Conservation (phyloP, 2,797 vertebrate genomes). For the Euphonia xanthogaster region DNA sequence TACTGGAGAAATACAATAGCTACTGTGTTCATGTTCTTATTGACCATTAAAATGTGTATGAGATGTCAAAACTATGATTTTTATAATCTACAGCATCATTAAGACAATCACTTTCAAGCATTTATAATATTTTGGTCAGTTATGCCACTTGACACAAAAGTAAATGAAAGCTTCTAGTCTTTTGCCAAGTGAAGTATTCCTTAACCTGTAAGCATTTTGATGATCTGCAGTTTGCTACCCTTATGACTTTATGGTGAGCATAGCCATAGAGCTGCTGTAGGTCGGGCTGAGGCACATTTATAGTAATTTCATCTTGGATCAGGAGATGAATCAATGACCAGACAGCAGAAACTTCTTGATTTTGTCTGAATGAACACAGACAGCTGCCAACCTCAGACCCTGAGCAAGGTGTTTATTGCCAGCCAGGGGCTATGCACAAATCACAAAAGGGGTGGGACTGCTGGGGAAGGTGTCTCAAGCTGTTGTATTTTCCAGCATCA, state of each 20-base stretch:
- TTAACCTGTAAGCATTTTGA: neutral
- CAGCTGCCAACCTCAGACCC: neutral
- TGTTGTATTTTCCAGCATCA: neutral
- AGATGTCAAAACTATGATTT: neutral
- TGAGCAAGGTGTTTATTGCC: neutral
- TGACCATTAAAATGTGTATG: neutral
- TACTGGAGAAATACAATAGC: neutral
- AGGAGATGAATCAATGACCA: neutral
- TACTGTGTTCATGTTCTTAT: neutral
- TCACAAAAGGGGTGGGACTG: accelerated
- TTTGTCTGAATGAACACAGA: neutral
- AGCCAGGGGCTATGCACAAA: neutral
- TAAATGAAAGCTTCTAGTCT: neutral
- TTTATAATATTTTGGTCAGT: neutral
- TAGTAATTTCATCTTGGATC: neutral
- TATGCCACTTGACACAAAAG: neutral
- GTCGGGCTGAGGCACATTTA: neutral
- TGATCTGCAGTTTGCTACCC: neutral
- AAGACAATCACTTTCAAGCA: neutral
- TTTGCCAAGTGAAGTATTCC: neutral
- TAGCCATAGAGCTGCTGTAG: neutral
- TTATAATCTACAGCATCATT: neutral
- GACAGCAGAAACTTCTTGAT: neutral
- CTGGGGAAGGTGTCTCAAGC: accelerated
- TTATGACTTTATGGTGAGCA: neutral